phyloP scores from a whole-genome alignment of 2,797 vertebrate species.

The Podarcis siculus region DNA sequence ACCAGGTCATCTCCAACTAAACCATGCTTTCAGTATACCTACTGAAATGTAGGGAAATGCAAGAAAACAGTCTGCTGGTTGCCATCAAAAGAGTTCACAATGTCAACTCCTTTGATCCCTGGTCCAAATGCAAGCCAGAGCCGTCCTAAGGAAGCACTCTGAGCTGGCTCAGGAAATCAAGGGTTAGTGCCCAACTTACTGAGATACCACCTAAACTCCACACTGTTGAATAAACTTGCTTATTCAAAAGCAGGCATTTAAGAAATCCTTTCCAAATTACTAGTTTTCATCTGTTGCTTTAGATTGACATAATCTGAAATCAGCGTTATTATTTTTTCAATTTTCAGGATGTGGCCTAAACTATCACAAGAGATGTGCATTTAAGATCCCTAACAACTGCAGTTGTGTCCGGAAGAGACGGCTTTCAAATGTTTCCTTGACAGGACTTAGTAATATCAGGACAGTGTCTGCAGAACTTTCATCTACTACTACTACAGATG shows the following conservation, averaged over 20 bases:
- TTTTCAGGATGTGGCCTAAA: constrained; percentile 93
- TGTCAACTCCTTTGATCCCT: too few species aligned
- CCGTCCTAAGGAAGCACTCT: too few species aligned
- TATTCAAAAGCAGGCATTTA: background rate
- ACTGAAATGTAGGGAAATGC: too few species aligned
- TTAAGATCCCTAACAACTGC: constrained; percentile 99
- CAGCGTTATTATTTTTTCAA: constrained; percentile 32
- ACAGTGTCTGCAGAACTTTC: constrained; percentile 88
- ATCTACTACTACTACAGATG: constrained; percentile 80
- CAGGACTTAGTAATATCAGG: constrained; percentile 81
- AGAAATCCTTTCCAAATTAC: background rate
- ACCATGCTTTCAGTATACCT: too few species aligned
- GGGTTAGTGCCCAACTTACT: too few species aligned
- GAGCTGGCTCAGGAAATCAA: too few species aligned
- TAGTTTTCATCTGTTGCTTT: constrained; percentile 5
- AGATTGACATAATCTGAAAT: constrained; percentile 38
- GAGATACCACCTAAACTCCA: background rate
- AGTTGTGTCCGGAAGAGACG: constrained; percentile 91
- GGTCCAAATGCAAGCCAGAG: too few species aligned
- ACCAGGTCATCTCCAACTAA: background rate
- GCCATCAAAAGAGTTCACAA: too few species aligned
- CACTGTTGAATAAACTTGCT: background rate
- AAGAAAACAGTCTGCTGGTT: too few species aligned
- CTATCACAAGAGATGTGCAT: constrained; percentile 97
- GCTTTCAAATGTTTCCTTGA: constrained; percentile 92